Conservation (phyloP, 2,888 invertebrate species). For the Lomographa bimaculata region DNA sequence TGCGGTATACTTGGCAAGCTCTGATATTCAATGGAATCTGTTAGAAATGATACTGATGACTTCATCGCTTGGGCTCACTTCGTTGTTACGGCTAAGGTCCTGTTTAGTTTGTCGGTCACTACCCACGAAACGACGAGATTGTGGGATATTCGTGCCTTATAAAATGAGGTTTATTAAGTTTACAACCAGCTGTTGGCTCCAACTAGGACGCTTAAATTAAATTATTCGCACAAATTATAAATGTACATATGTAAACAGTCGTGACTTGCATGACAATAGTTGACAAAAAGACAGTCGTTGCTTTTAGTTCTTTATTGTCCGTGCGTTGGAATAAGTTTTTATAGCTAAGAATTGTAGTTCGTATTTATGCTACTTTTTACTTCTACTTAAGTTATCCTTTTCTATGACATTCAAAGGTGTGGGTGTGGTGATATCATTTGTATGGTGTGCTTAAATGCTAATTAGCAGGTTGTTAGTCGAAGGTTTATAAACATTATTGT, state of each 20-base stretch:
- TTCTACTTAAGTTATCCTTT: too few species aligned
- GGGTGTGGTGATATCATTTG: too few species aligned
- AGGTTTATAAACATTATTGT: too few species aligned
- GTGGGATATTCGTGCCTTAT: conserved; percentile 16
- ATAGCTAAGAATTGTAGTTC: too few species aligned
- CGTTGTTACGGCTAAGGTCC: conserved; percentile 24
- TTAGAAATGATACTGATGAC: conserved; percentile 29
- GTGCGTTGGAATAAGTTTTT: too few species aligned
- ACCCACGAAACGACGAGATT: conserved; percentile 26
- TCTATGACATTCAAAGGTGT: too few species aligned
- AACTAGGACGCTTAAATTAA: conserved; percentile 9
- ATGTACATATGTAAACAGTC: conserved; percentile 12
- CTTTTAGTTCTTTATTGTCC: too few species aligned
- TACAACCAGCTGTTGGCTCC: conserved; percentile 6
- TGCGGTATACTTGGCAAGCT: conserved; percentile 47
- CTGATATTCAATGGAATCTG: conserved; percentile 52
- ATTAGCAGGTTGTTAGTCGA: too few species aligned
- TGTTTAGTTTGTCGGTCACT: conserved; percentile 27
- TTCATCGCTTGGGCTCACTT: conserved; percentile 26
- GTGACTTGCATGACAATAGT: conserved; percentile 8
- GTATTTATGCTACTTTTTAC: too few species aligned
- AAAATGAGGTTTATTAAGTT: conserved; percentile 20
- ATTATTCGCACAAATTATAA: conserved; percentile 16
- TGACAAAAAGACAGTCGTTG: conserved; percentile 9
- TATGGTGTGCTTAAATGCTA: too few species aligned